Evolutionary conservation across 2,888 invertebrate genomes (phyloP), one percentile per base, ranked within the genome.

Genomic region (Drymonia ruficornis): DNA sequence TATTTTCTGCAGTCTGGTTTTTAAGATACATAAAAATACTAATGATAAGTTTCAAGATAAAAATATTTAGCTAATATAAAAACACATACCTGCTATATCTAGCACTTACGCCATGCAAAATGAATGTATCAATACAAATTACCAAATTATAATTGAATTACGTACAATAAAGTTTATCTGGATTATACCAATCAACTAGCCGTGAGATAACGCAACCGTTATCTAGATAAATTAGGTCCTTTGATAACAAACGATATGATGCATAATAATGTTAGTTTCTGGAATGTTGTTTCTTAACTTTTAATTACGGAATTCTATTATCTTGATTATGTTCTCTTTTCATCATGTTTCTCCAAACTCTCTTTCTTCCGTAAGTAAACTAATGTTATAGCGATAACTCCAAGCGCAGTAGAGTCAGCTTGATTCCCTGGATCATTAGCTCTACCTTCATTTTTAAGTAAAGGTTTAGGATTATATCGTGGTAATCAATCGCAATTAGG

Each of bases 101-200:
- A 64, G 5, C 43, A 43, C 43, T 61, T 46, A 61, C 72, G 65
- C 79, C 78, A 74, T 67, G 59, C 63, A 49, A 74, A 79, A 68
- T 74, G 64, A 69, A 52, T 46, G 23, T 46, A 45, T 48, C 38
- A 12, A 15, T 16, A 40, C 29, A 38, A 46, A 46, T 47, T 45
- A 18, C 18, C 42, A 19, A 3, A 38, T 50, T 51, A 51, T 55
- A 60, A 49, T 40, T 51, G 36, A 50, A 55, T 50, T 48, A 48
- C 50, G 23, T 49, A 45, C 55, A 52, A 52, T 56, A 52, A 57
- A 38, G 43, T 49, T 66, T 68, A 71, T 68, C 68, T 59, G 62
- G 61, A 65, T 67, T 69, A 65, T 63, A 60, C 34, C 40, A 58
- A 60, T 55, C 50, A 55, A 28, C n/a, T 29, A 44, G 40, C 19